Base-by-base conservation (phyloP, 2,113 vertebrate genomes). In the Lanius collurio region DNA sequence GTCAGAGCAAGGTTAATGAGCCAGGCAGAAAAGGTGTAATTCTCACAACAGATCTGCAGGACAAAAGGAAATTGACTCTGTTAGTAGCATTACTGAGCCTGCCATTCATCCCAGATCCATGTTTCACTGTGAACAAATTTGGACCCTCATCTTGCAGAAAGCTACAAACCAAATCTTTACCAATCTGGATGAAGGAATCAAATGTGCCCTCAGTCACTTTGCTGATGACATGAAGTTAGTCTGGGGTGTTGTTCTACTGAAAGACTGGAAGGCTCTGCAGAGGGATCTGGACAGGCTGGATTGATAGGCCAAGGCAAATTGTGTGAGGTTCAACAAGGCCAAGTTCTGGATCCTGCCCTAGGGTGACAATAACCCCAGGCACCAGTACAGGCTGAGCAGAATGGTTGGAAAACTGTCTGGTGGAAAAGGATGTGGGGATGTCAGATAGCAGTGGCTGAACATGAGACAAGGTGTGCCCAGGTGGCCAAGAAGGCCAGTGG, bases 241-340 rank as follows among this genome's bases (percentile, higher is more conserved):
- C 9, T 20, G 27, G 14, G 39, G 7, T 49, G 15, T 41, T 69
- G 22, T 4, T 65, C 27, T 78, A 2, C 9, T 19, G 20, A 19
- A 24, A 21, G 30, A 15, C 5, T 59, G 14, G 22, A 77, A 77
- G 21, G 18, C 2, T 59, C 26, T 77, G 4, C 15, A 59, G 30
- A 65, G 13, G 20, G 15, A 53, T 15, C 13, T 77, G 78, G 44
- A 20, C 15, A 60, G 46, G 15, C 13, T 83, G 44, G 21, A 52
- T 15, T 14, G 6, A 23, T 12, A 6, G 10, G 10, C 5, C 0
- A 0, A 83, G 37, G 30, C 7, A 15, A 28, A 3, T 1, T 59
- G n/a, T 13, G 4, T 18, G 71, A 65, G 4, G 8, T 47, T 71
- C 30, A 65, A 53, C 5, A 53, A 33, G 13, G 15, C 5, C 30